Evolutionary conservation across 2,113 vertebrate genomes (phyloP).

Genomic region (Isichthys henryi): DNA sequence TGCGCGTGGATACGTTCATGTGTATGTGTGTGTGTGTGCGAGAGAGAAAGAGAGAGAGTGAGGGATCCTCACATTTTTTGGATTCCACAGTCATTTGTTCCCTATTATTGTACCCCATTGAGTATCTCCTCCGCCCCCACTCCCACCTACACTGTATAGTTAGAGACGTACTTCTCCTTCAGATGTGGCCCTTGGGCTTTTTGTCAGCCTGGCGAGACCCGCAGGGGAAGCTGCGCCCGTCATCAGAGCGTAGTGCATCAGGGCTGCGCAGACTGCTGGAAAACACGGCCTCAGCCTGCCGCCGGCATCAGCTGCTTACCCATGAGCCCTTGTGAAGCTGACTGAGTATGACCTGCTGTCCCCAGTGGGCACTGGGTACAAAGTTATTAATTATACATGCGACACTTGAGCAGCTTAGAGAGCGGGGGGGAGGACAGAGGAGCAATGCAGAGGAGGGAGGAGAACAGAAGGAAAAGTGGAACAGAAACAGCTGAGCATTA

Average conservation of each 20-base stretch:
- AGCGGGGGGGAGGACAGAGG: background rate
- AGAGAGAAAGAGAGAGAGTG: background rate
- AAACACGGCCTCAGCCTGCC: background rate
- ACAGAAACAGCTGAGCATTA: background rate
- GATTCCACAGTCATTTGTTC: constrained; percentile 28
- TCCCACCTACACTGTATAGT: background rate
- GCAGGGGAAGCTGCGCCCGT: background rate
- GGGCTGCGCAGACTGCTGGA: background rate
- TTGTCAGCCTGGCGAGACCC: background rate
- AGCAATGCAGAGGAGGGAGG: background rate
- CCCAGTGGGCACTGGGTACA: background rate
- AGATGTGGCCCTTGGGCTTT: background rate
- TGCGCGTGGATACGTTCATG: background rate
- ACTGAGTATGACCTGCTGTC: constrained; percentile 20
- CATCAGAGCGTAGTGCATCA: background rate
- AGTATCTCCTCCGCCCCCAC: background rate
- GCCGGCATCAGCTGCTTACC: background rate
- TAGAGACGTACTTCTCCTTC: background rate
- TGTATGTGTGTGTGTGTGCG: no score
- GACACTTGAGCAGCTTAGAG: background rate
- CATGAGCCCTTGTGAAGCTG: constrained; percentile 4
- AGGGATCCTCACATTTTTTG: background rate
- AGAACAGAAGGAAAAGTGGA: background rate
- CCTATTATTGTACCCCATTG: constrained; percentile 24
- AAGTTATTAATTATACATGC: constrained; percentile 12